Conservation (phyloP, 2,888 invertebrate genomes). For the Serrognathus titanus region DNA sequence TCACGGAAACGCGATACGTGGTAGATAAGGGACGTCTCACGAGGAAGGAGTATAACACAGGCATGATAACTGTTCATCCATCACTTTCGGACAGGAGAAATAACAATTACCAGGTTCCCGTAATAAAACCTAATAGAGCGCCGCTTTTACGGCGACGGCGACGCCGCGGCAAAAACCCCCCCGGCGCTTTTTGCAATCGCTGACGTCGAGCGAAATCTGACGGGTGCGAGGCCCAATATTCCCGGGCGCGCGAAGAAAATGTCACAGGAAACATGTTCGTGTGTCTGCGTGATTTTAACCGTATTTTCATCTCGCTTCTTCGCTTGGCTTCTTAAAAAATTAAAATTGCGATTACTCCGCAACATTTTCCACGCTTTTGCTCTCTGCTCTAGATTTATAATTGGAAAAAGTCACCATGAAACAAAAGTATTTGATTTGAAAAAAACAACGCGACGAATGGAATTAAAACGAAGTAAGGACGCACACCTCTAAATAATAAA, state of each 20-base stretch:
- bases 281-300: conserved; percentile 10
- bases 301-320: conserved; percentile 2
- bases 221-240: conserved; percentile 10
- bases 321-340: no score
- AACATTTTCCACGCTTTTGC: no score
- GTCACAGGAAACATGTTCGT: conserved; percentile 10
- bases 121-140: conserved; percentile 13
- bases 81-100: conserved; percentile 10
- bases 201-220: conserved; percentile 11
- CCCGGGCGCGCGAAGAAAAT: conserved; percentile 9
- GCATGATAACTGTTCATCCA: conserved; percentile 12
- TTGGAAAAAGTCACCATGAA: no score
- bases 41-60: conserved; percentile 1
- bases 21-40: background rate
- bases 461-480: no score
- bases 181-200: background rate
- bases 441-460: no score
- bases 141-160: background rate
- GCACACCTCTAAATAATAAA: no score
- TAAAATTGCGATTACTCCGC: no score
- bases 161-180: no score
- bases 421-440: no score
- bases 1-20: conserved; percentile 10
- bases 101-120: conserved; percentile 11
- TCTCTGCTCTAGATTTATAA: no score